phyloP scores from a whole-genome alignment of 2,888 invertebrate genomes.

The Nebria brevicollis region DNA sequence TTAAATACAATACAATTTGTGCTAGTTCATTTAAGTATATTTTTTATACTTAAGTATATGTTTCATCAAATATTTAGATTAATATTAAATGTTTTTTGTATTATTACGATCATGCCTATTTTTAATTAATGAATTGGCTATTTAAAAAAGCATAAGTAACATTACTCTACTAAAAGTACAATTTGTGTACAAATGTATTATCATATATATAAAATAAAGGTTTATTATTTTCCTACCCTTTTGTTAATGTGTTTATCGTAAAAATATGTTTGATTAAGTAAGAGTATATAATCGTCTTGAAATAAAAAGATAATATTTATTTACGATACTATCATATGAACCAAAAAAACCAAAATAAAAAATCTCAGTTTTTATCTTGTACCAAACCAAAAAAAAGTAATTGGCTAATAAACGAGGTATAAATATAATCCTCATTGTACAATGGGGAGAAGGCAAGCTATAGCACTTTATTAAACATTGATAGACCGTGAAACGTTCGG shows the following conservation, averaged over 20 bases:
- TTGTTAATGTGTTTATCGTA: too few species aligned
- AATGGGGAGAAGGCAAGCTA: not conserved
- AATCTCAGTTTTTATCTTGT: not conserved
- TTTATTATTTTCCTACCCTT: too few species aligned
- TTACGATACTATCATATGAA: not conserved
- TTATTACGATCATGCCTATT: too few species aligned
- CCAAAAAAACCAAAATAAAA: not conserved
- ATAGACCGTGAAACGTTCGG: constrained; percentile 43
- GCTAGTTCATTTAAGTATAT: not conserved
- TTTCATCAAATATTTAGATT: not conserved
- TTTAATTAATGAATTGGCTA: too few species aligned
- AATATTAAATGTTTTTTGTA: too few species aligned
- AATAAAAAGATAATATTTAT: not conserved
- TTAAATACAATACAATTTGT: not conserved
- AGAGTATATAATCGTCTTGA: not conserved
- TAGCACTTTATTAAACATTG: constrained; percentile 16
- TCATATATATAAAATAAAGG: too few species aligned
- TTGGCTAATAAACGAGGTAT: constrained; percentile 1
- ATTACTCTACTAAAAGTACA: too few species aligned
- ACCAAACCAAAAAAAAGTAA: not conserved
- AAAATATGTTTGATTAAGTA: too few species aligned
- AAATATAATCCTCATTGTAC: not conserved
- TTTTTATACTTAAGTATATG: not conserved
- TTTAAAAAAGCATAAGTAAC: too few species aligned
- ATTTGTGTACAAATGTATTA: too few species aligned